Base-by-base conservation (phyloP, 2,113 vertebrate genomes). In the Callorhinus ursinus region DNA sequence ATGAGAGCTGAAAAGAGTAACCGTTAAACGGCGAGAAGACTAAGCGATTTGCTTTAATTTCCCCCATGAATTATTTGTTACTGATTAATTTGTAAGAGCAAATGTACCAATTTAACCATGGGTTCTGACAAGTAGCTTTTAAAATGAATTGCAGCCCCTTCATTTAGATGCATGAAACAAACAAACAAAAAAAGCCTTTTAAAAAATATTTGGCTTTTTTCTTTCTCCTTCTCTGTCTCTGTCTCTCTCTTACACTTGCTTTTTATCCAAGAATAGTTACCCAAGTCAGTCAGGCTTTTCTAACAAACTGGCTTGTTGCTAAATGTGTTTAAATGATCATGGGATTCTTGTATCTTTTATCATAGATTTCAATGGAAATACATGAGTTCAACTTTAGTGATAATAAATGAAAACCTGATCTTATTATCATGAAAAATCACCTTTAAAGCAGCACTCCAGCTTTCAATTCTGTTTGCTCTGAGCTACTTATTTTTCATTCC, bases 401-500 rank as follows among this genome's bases (percentile, higher is more conserved):
- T 95, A 24, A 88, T 53, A 72, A 95, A 53, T 88, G 49, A 88
- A 95, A 65, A 77, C 7, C 21, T 53, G 46, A 82, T 93, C 63
- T 93, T 69, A 83, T 28, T 88, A 93, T 84, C 24, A 13, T 59
- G 28, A 89, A 96, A 84, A 69, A 67, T 14, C 28, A 36, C 21
- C 19, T 88, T 90, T 28, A 72, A 87, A 72, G 33, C 18, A 77
- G 59, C 3, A 14, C 10, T 76, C 84, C 14, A 26, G 63, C 61
- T 71, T 90, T 96, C 55, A 15, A 24, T 76, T 79, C 85, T 81
- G 19, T 82, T 93, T 55, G 24, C 71, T 61, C 55, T 3, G 26
- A 81, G 84, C 90, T 76, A 6, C 83, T 83, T 97, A 93, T 88
- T 97, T 97, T 94, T 98, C 90, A 95, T 98, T 93, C 80, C 72